Evolutionary conservation across 2,113 vertebrate species (phyloP).

Genomic region (Platysternon megacephalum): DNA sequence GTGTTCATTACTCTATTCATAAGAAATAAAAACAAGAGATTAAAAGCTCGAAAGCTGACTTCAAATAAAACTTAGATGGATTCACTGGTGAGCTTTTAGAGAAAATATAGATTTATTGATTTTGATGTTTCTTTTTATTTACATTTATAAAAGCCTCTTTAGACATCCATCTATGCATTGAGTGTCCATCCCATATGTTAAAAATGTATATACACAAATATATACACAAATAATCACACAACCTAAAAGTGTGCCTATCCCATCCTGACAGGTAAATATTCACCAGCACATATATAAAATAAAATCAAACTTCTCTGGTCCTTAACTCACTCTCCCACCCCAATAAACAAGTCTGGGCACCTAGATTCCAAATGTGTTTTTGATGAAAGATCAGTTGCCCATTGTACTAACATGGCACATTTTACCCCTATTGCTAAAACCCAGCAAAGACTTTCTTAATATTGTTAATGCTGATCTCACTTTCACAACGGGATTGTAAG

Average conservation of each 20-base stretch:
- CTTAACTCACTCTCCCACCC: background rate
- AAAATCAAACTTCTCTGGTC: background rate
- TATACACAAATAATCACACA: background rate
- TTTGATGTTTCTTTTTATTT: background rate
- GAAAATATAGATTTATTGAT: background rate
- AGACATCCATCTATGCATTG: background rate
- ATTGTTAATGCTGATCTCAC: background rate
- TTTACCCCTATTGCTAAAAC: background rate
- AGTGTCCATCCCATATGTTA: background rate
- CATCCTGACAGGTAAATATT: background rate
- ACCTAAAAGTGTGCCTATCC: background rate
- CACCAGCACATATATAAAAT: background rate
- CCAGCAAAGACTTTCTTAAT: background rate
- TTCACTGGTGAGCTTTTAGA: background rate
- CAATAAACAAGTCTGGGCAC: background rate
- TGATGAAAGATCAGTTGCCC: background rate
- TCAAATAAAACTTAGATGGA: background rate
- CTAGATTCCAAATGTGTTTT: background rate
- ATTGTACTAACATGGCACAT: background rate
- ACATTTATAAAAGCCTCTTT: background rate
- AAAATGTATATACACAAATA: background rate
- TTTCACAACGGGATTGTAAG: background rate
- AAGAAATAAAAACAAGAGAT: background rate
- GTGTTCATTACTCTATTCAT: background rate
- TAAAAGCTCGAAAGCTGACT: background rate